Evolutionary conservation across 1,140 invertebrate species (phyloP).

Genomic region (Anoplophora glabripennis): DNA sequence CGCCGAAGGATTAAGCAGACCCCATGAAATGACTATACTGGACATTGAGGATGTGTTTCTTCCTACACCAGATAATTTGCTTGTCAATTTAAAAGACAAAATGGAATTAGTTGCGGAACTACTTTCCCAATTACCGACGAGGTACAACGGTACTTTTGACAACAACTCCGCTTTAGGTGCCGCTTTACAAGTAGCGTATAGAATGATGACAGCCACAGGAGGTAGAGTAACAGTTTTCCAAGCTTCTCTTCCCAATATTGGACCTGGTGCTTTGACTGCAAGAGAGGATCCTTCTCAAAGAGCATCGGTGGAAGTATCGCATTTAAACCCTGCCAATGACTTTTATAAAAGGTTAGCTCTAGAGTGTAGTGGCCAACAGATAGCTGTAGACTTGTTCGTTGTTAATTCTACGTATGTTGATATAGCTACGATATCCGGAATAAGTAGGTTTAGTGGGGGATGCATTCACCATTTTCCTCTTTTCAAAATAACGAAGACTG

Average conservation of each 20-base stretch:
- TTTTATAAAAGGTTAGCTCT: slow-evolving; percentile 97
- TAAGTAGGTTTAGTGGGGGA: slow-evolving; percentile 94
- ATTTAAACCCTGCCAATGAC: slow-evolving; percentile 92
- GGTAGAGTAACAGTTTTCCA: slow-evolving; percentile 95
- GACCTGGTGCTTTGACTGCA: slow-evolving; percentile 80
- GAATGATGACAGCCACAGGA: slow-evolving; percentile 88
- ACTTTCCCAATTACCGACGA: slow-evolving; percentile 73
- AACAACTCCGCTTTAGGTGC: slow-evolving; percentile 82
- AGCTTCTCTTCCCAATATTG: slow-evolving; percentile 84
- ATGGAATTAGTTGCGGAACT: slow-evolving; percentile 78
- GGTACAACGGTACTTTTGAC: slow-evolving; percentile 73
- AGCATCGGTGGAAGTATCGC: slow-evolving; percentile 73
- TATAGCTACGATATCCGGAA: slow-evolving; percentile 86
- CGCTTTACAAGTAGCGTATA: slow-evolving; percentile 87
- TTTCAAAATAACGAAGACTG: slow-evolving; percentile 72
- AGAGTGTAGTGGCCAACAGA: slow-evolving; percentile 94
- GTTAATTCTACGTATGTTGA: slow-evolving; percentile 93
- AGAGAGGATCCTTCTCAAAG: slow-evolving; percentile 86
- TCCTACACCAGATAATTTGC: slow-evolving; percentile 84
- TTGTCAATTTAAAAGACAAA: slow-evolving; percentile 88
- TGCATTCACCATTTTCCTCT: slow-evolving; percentile 90
- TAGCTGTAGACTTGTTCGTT: slow-evolving; percentile 94
- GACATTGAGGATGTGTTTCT: slow-evolving; percentile 91
- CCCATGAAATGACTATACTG: slow-evolving; percentile 88
- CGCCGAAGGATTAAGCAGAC: slow-evolving; percentile 77